Conservation (phyloP, 2,888 invertebrate species). For the Amitus sp. region DNA sequence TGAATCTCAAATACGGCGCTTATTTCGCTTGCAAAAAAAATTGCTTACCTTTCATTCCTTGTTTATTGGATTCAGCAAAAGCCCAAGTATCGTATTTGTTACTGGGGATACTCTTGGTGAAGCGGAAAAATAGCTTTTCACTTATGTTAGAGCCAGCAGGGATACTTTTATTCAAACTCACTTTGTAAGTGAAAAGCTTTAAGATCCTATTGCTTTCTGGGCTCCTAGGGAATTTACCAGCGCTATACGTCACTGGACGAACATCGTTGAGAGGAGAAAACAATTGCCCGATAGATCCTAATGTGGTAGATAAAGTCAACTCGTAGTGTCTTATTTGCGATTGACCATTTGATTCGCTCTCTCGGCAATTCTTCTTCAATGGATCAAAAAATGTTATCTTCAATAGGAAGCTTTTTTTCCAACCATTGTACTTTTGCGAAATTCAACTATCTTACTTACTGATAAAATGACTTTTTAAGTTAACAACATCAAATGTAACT, state of each 20-base stretch:
- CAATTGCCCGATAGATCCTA: not conserved
- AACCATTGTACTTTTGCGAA: too few species aligned
- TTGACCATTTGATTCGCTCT: not conserved
- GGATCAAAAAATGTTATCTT: not conserved
- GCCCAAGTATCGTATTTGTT: not conserved
- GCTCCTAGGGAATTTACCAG: not conserved
- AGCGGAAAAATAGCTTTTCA: not conserved
- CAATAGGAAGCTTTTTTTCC: too few species aligned
- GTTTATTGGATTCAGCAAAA: not conserved
- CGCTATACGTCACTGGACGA: not conserved
- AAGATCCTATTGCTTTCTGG: not conserved
- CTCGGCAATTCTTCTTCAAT: not conserved
- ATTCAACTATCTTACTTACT: too few species aligned
- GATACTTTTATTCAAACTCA: conserved; percentile 3
- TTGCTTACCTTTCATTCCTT: not conserved
- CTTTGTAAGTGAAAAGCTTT: not conserved
- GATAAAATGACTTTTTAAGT: too few species aligned
- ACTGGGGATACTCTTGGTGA: not conserved
- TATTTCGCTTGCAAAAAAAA: too few species aligned
- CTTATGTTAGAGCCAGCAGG: not conserved
- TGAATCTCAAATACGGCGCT: too few species aligned
- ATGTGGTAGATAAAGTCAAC: not conserved
- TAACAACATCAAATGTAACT: too few species aligned
- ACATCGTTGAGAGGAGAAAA: not conserved
- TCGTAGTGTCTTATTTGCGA: not conserved